phyloP scores from a whole-genome alignment of 1,140 invertebrate species.

The Lucilia sericata region DNA sequence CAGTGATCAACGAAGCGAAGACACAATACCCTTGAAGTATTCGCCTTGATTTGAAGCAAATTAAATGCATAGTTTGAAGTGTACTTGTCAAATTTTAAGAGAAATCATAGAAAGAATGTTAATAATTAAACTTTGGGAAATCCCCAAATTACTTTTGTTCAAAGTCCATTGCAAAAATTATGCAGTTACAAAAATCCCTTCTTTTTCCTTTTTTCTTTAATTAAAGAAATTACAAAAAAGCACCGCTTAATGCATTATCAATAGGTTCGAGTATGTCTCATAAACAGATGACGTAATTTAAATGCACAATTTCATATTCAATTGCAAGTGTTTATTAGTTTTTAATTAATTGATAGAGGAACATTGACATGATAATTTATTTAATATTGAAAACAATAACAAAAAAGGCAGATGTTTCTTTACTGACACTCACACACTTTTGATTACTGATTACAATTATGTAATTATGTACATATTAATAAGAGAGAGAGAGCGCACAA shows the following conservation, averaged over 20 bases:
- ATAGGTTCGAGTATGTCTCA: neutral
- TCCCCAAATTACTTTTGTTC: too few species aligned
- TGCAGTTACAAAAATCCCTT: neutral
- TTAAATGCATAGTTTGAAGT: too few species aligned
- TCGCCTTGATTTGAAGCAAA: too few species aligned
- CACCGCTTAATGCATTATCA: neutral
- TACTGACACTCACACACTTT: neutral
- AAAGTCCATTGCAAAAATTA: neutral
- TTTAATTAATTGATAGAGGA: constrained; percentile 27
- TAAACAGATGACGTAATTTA: neutral
- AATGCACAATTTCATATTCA: constrained; percentile 29
- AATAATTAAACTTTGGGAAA: too few species aligned
- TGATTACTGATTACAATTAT: neutral
- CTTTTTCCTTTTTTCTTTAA: neutral
- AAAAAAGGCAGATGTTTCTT: constrained; percentile 20
- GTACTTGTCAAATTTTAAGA: too few species aligned
- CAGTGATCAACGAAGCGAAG: too few species aligned
- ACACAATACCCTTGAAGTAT: too few species aligned
- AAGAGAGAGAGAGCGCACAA: neutral
- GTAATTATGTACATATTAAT: neutral
- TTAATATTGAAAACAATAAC: neutral
- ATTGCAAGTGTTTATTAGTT: constrained; percentile 27
- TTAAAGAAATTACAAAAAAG: neutral
- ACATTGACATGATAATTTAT: constrained; percentile 17
- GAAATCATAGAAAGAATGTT: too few species aligned